Conservation (phyloP, 2,888 invertebrate genomes). For the Lasioglossum morio region DNA sequence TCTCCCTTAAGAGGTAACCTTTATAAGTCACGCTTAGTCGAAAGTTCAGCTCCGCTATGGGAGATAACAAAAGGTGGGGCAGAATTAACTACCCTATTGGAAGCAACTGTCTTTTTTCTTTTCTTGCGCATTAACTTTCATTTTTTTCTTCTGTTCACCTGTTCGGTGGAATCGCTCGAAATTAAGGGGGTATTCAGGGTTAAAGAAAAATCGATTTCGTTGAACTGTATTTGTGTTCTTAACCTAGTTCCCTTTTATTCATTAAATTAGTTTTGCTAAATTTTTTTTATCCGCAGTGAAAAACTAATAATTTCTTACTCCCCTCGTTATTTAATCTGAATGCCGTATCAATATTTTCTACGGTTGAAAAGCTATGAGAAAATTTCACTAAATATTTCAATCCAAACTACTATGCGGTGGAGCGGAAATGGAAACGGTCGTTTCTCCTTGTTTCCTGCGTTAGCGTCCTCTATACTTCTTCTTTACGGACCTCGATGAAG, state of each 20-base stretch:
- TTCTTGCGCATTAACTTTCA: not conserved
- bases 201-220: not conserved
- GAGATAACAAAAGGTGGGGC: not conserved
- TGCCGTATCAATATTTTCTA: not conserved
- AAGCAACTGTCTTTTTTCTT: not conserved
- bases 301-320: no score
- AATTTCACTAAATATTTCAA: not conserved
- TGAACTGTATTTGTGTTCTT: not conserved
- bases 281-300: no score
- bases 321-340: not conserved
- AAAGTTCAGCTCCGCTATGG: not conserved
- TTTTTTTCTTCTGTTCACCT: not conserved
- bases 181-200: not conserved
- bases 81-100: not conserved
- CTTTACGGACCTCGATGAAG: slow-evolving; percentile 21
- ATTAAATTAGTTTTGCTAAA: no score
- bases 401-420: not conserved
- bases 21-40: slow-evolving; percentile 28
- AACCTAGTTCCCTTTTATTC: not conserved
- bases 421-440: not conserved
- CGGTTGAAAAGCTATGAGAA: not conserved
- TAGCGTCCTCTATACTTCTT: not conserved
- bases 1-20: slow-evolving; percentile 23
- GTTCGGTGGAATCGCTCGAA: not conserved
- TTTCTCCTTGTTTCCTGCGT: not conserved